Evolutionary conservation across 2,888 invertebrate species (phyloP), one percentile per base, ranked within the genome.

Genomic region (Drosophila kuntzei): DNA sequence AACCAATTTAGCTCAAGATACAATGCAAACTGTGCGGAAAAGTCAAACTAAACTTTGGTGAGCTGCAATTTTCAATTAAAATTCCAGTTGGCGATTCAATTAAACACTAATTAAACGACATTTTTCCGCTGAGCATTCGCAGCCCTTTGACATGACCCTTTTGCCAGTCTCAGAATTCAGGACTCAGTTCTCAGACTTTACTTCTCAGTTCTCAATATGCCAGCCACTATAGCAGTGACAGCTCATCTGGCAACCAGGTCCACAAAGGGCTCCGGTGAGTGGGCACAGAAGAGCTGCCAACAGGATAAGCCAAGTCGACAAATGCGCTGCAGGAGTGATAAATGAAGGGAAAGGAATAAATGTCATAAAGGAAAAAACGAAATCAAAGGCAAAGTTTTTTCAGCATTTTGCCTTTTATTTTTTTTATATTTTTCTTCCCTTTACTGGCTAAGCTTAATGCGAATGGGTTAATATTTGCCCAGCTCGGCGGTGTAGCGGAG

Each of bases 1-100:
- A 81, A 69, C 58, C 71, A 71, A 77, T 83, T 83, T 74, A 62
- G 87, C 78, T 82, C 62, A 62, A 71, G 67, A 69, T 69, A 74
- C 80, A 79, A 74, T 79, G 74, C 83, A 85, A 83, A 88, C 88
- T 82, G 70, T 74, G 70, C 80, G 80, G 83, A 87, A 85, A 77
- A 85, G 80, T 69, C 65, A 68, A 82, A 71, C 68, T 61, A 46
- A 72, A 68, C 65, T 70, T 79, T 73, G 39, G 49, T 43, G 49
- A 66, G 49, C 60, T 73, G 77, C 79, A 72, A 87, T 88, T 83
- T 83, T 83, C 83, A 86, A 83, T 83, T 83, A 88, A 83, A 88
- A 84, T 88, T 88, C 88, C 89, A 86, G 89, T 75, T 86, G 71
- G 83, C 89, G 70, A 78, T 88, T 83, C 89, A 84, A 84, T 84